phyloP scores from a whole-genome alignment of 2,888 invertebrate genomes.

The Plusia festucae region DNA sequence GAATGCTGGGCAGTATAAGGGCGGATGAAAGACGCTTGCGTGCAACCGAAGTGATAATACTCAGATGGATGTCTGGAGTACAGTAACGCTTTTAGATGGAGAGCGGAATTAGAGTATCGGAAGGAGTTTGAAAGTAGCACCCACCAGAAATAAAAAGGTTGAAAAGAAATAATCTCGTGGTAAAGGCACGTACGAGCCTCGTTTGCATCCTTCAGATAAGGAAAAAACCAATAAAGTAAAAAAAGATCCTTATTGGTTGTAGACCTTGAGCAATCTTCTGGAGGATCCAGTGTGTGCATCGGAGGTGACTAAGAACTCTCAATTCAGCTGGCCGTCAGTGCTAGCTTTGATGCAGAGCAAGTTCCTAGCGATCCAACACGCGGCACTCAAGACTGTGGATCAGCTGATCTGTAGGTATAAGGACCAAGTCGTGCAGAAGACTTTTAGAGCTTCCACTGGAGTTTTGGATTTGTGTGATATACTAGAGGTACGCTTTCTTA shows the following conservation, averaged over 20 bases:
- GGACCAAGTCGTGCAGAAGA: conserved; percentile 83
- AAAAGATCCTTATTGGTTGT: conserved; percentile 6
- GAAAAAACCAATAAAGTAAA: too few species aligned
- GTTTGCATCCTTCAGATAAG: too few species aligned
- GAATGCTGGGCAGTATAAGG: too few species aligned
- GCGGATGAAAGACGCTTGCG: too few species aligned
- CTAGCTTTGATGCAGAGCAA: conserved; percentile 84
- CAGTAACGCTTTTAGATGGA: too few species aligned
- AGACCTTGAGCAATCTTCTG: conserved; percentile 86
- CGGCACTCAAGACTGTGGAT: conserved; percentile 83
- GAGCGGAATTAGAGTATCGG: too few species aligned
- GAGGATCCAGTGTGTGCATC: conserved; percentile 84
- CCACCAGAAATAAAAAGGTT: too few species aligned
- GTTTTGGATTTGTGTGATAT: conserved; percentile 85
- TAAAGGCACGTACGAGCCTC: too few species aligned
- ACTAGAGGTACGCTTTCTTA: conserved; percentile 85
- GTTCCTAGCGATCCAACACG: conserved; percentile 85
- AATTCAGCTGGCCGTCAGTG: conserved; percentile 84
- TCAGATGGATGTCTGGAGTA: too few species aligned
- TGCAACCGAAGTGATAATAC: too few species aligned
- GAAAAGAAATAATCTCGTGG: too few species aligned
- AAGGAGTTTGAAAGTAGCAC: too few species aligned
- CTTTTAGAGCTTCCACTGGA: conserved; percentile 85
- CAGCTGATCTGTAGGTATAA: conserved; percentile 83
- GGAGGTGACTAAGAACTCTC: conserved; percentile 83